These are phyloP conservation scores for Diaphora mendica DNA, from an alignment of 2,888 invertebrate species.

Conservation along the genomic window DNA sequence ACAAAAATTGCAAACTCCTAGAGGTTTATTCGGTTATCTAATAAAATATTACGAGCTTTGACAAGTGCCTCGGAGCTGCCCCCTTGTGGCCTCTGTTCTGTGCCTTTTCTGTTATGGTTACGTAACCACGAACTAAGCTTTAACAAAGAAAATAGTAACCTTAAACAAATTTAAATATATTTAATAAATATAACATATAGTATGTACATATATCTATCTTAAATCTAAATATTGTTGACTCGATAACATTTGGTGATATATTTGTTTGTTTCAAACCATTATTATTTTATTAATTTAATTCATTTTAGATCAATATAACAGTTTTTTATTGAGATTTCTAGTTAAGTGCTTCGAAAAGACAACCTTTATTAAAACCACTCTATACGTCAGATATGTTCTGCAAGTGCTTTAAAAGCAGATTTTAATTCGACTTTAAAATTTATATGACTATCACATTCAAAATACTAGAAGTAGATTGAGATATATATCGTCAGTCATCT, in stretches of 20 bases:
- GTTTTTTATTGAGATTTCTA: no score
- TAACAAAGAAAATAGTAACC: slow-evolving; percentile 46
- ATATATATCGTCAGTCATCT: no score
- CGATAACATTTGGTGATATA: not conserved
- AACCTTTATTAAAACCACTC: no score
- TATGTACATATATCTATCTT: not conserved
- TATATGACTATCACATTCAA: not conserved
- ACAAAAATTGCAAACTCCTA: slow-evolving; percentile 69
- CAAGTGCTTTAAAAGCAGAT: no score
- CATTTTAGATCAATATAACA: no score
- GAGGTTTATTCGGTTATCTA: slow-evolving; percentile 84
- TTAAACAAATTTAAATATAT: not conserved
- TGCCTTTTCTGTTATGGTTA: slow-evolving; percentile 74
- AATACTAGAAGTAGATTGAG: not conserved
- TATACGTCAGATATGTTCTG: no score
- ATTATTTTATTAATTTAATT: no score
- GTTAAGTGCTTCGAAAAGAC: no score
- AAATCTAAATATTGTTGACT: not conserved
- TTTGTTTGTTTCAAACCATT: no score
- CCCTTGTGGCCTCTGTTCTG: slow-evolving; percentile 69
- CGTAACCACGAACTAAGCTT: slow-evolving; percentile 63
- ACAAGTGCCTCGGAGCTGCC: slow-evolving; percentile 79
- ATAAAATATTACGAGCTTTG: slow-evolving; percentile 86
- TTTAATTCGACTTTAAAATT: not conserved
- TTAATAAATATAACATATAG: not conserved